Evolutionary conservation across 1,140 invertebrate genomes (phyloP).

Genomic region (Ostrea denselamellosa): DNA sequence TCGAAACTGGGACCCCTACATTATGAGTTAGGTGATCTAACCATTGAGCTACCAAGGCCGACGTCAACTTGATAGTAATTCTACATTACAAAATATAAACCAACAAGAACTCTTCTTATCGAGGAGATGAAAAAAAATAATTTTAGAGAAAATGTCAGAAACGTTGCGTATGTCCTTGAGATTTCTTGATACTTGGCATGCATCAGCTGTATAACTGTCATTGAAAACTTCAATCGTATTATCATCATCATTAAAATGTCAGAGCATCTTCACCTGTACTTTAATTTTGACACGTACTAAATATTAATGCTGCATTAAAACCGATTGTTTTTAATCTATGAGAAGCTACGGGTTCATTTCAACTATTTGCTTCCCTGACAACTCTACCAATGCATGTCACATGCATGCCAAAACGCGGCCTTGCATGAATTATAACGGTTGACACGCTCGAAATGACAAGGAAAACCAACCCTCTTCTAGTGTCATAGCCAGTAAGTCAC

Average conservation of each 20-base stretch:
- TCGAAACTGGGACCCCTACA: no score
- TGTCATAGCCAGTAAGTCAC: conserved; percentile 5
- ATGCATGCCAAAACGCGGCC: conserved; percentile 35
- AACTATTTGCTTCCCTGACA: not conserved
- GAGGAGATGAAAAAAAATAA: no score
- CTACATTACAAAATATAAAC: no score
- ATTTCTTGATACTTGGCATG: not conserved
- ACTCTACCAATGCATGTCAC: conserved; percentile 23
- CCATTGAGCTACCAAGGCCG: no score
- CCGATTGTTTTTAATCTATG: not conserved
- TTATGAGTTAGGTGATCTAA: no score
- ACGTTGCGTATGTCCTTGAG: no score
- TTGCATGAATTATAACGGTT: conserved; percentile 36
- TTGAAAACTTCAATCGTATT: not conserved
- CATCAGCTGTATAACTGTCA: not conserved
- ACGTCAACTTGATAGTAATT: no score
- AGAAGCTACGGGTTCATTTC: not conserved
- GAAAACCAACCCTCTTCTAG: not conserved
- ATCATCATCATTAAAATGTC: conserved; percentile 19
- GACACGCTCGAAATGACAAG: conserved; percentile 25
- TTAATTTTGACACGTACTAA: conserved; percentile 31
- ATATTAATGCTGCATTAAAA: conserved; percentile 25
- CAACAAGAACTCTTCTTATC: no score
- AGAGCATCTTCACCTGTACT: conserved; percentile 16
- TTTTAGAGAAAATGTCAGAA: no score